Evolutionary conservation across 2,113 vertebrate genomes (phyloP).

Genomic region (Ochotona princeps): DNA sequence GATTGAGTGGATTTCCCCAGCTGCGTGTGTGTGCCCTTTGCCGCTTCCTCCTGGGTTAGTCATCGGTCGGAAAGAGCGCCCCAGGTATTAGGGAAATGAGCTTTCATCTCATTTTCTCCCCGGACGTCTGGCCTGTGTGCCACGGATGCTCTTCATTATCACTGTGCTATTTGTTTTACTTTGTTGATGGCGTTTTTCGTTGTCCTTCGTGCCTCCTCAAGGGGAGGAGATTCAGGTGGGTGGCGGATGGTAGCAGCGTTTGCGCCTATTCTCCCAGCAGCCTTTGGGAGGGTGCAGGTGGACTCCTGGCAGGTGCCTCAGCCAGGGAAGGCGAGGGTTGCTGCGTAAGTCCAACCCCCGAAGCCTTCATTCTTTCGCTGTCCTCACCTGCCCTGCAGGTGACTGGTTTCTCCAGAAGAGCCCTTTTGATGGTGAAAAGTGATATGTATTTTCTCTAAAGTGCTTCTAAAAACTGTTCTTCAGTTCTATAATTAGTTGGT

Average conservation of each 20-base stretch:
- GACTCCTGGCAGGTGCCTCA: neutral
- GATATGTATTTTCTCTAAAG: neutral
- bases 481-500: neutral
- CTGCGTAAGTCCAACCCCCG: neutral
- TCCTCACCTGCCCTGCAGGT: neutral
- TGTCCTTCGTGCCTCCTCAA: conserved; percentile 9
- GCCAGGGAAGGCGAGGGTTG: neutral
- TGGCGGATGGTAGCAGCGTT: neutral
- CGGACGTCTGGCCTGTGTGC: neutral
- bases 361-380: neutral
- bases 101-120: conserved; percentile 29
- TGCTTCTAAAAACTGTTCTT: neutral
- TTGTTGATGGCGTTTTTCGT: neutral
- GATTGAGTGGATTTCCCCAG: neutral
- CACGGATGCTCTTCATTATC: neutral
- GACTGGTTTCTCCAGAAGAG: neutral
- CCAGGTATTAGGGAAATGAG: conserved; percentile 27
- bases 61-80: conserved; percentile 33
- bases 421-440: neutral
- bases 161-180: conserved; percentile 18
- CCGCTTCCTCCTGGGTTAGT: conserved; percentile 38
- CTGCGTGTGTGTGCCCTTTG: neutral
- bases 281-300: neutral
- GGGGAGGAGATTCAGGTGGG: neutral
- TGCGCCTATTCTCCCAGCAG: neutral